Base-by-base conservation (phyloP, 2,888 invertebrate genomes). In the Pseudeuparius sepicola region DNA sequence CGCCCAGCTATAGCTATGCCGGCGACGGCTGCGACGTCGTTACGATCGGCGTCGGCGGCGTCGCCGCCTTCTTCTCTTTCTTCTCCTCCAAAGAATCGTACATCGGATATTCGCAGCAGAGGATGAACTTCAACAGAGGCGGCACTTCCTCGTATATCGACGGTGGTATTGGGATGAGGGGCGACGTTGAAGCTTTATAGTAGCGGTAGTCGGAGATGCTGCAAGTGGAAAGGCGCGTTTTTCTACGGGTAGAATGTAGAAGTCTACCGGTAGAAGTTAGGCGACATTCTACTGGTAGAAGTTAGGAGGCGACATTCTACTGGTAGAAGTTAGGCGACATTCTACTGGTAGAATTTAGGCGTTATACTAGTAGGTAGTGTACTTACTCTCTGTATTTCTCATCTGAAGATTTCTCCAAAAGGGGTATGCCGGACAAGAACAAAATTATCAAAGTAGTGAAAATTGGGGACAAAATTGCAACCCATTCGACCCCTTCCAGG, bases 91-190 rank as follows among this genome's bases (percentile, higher is more conserved):
- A 63, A 3, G 78, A 79, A 57, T 90, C 79, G 57, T 92, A 92
- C 37, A 90, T 69, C 1, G 90, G 89, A 53, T 78, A 88, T 59
- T 92, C 92, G 55, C 88, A 90, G 61, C 90, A 90, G 28, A 88
- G 59, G 12, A 86, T 68, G 54, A 77, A 84, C 60, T 90, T 90
- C 30, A 92, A 61, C 44, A 80, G 81, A 52, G 71, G 70, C 1
- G 90, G 90, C 24, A 90, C 82, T 57, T 85, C 84, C n/a, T 78
- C 78, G 61, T 90, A 92, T 27, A 89, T 76, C 2, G 80, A 72
- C 0, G 88, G 85, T 5, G 90, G 90, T 40, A 92, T 77, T 4
- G 88, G 90, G 57, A 92, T 84, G 51, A 92, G 61, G 1, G 89
- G 88, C 39, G 90, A 90, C 28, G 90, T 92, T 2, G 83, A 82